phyloP scores from a whole-genome alignment of 2,113 vertebrate species.

The Acinonyx jubatus region DNA sequence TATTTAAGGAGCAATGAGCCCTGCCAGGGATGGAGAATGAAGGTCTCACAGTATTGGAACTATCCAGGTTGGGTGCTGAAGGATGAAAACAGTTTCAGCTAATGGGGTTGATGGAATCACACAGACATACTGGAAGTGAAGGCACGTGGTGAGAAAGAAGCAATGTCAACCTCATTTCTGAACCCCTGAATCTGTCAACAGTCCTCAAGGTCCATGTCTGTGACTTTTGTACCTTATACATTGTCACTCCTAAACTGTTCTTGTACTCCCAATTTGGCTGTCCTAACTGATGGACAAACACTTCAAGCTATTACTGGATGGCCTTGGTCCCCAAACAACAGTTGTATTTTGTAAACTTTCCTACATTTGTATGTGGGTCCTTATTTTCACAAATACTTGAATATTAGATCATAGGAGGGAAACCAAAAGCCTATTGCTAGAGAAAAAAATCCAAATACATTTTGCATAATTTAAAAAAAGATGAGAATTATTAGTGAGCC shows the following conservation, averaged over 20 bases:
- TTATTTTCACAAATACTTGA: conserved; percentile 31
- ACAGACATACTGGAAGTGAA: not conserved
- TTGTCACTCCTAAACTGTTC: not conserved
- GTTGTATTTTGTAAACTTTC: not conserved
- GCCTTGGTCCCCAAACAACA: not conserved
- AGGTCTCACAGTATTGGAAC: not conserved
- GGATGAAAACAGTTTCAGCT: no score
- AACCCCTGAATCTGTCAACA: not conserved
- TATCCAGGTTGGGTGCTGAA: not conserved
- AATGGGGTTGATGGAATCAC: not conserved
- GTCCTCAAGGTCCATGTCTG: not conserved
- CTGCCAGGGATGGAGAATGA: not conserved
- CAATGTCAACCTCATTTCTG: not conserved
- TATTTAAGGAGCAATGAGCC: not conserved
- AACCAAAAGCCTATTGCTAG: not conserved
- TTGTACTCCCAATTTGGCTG: not conserved
- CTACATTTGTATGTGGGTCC: not conserved
- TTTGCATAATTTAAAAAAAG: not conserved
- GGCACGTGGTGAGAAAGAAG: not conserved
- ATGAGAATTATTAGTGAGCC: not conserved
- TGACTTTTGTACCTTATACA: not conserved
- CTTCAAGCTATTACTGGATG: not conserved
- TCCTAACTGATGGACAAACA: not conserved
- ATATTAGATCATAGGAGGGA: not conserved
- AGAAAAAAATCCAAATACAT: not conserved